These are phyloP conservation scores for Pimpla rufipes DNA, from an alignment of 2,888 invertebrate species.

Conservation along the genomic window DNA sequence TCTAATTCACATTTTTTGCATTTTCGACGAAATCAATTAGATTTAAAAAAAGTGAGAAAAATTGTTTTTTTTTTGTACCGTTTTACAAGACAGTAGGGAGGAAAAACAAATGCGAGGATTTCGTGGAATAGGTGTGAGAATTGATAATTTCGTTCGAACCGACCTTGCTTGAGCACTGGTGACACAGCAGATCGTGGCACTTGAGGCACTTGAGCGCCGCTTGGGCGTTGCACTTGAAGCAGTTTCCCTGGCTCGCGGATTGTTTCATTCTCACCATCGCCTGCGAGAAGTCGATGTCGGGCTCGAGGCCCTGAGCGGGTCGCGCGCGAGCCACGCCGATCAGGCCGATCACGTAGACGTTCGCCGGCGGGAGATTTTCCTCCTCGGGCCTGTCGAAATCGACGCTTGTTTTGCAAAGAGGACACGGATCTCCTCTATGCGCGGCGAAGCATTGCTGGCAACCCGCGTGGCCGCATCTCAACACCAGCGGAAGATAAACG, in stretches of 20 bases:
- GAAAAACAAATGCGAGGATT: too few relatives aligned
- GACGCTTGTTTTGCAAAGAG: slow-evolving; percentile 77
- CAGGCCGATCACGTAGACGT: slow-evolving; percentile 82
- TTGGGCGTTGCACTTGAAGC: slow-evolving; percentile 77
- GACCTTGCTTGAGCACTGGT: slow-evolving; percentile 80
- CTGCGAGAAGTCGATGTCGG: slow-evolving; percentile 71
- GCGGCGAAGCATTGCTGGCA: slow-evolving; percentile 88
- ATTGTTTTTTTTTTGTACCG: background rate
- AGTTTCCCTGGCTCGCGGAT: slow-evolving; percentile 63
- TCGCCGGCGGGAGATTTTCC: slow-evolving; percentile 79
- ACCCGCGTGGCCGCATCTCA: slow-evolving; percentile 89
- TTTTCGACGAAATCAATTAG: slow-evolving; percentile 54
- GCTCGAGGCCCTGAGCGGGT: slow-evolving; percentile 67
- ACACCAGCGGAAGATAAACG: slow-evolving; percentile 86
- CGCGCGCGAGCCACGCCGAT: slow-evolving; percentile 64
- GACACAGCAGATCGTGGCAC: slow-evolving; percentile 78
- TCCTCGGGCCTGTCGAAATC: background rate
- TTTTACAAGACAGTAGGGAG: too few relatives aligned
- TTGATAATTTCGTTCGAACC: background rate
- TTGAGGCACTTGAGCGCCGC: slow-evolving; percentile 77
- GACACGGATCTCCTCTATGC: slow-evolving; percentile 82
- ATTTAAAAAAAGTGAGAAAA: slow-evolving; percentile 30
- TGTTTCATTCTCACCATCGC: slow-evolving; percentile 45
- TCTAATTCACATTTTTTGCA: too few relatives aligned
- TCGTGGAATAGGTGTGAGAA: too few relatives aligned